Percentiles rank a stretch among this genome's conserved stretches.
phyloP scores from a whole-genome alignment of 1,140 invertebrate genomes.

The Chrysoperla carnea region DNA sequence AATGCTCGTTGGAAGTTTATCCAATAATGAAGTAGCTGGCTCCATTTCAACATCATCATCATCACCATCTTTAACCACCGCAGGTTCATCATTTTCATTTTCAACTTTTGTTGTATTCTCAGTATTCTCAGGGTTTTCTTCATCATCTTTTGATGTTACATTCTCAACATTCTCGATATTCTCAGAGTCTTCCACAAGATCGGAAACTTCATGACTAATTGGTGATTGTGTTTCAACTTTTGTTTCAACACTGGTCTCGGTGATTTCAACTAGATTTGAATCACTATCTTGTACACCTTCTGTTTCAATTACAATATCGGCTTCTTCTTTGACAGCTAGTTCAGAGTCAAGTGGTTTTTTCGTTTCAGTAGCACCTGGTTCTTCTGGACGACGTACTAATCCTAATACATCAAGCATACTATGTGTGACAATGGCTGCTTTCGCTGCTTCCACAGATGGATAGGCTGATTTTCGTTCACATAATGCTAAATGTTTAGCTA shows the following conservation, averaged over 20 bases:
- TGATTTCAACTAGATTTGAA: background rate
- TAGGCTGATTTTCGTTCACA: slow-evolving; percentile 44
- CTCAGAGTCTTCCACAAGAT: background rate
- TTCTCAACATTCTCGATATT: background rate
- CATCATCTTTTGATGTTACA: background rate
- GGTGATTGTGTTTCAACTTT: background rate
- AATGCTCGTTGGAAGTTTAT: background rate
- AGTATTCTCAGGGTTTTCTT: background rate
- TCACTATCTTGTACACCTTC: slow-evolving; percentile 1
- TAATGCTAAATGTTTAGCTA: slow-evolving; percentile 40
- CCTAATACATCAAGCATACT: slow-evolving; percentile 35
- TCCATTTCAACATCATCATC: background rate
- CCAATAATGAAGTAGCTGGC: too few relatives aligned
- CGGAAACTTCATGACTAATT: background rate
- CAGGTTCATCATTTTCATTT: background rate
- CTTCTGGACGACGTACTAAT: slow-evolving; percentile 23
- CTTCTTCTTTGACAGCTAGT: background rate
- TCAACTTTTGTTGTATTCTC: background rate
- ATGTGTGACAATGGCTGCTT: slow-evolving; percentile 30
- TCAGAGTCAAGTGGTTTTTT: background rate
- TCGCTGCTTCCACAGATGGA: slow-evolving; percentile 32
- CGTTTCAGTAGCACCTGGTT: slow-evolving; percentile 4
- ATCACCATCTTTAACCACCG: background rate
- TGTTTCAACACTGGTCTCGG: background rate
- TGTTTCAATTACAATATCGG: background rate